Evolutionary conservation across 2,888 invertebrate genomes (phyloP).

Genomic region (Anagyrus pseudococci): DNA sequence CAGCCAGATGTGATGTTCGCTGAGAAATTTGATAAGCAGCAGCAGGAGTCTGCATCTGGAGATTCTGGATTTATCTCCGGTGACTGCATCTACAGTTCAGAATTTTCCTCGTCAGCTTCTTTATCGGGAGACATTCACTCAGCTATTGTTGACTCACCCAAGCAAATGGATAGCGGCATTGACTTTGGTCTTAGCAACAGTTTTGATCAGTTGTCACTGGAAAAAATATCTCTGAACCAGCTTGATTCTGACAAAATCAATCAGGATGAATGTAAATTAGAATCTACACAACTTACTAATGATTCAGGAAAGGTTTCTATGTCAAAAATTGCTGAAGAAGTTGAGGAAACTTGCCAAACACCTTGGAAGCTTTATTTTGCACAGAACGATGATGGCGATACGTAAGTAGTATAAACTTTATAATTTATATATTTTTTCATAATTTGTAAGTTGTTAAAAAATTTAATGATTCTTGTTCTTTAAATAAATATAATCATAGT

Average conservation of each 20-base stretch:
- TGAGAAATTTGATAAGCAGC: constrained; percentile 7
- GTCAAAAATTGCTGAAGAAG: neutral
- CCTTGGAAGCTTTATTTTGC: constrained; percentile 74
- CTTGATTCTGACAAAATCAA: no score
- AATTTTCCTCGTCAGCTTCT: constrained; percentile 8
- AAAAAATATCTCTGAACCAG: no score
- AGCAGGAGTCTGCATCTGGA: constrained; percentile 12
- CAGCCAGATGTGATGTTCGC: neutral
- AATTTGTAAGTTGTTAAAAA: no score
- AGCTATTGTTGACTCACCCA: neutral
- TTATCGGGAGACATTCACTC: constrained; percentile 2
- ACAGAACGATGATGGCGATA: constrained; percentile 86
- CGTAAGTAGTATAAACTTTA: no score
- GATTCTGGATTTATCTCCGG: constrained; percentile 31
- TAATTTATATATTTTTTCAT: no score
- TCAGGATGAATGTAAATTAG: neutral
- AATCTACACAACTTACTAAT: neutral
- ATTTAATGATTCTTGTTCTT: no score
- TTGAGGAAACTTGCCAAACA: constrained; percentile 33
- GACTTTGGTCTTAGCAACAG: constrained; percentile 69
- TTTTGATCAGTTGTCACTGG: constrained; percentile 68
- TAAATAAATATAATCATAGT: no score
- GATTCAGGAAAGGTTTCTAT: neutral
- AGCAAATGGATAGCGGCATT: constrained; percentile 65
- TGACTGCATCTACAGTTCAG: constrained; percentile 15